phyloP scores from a whole-genome alignment of 2,113 vertebrate genomes.

The Marmota monax region DNA sequence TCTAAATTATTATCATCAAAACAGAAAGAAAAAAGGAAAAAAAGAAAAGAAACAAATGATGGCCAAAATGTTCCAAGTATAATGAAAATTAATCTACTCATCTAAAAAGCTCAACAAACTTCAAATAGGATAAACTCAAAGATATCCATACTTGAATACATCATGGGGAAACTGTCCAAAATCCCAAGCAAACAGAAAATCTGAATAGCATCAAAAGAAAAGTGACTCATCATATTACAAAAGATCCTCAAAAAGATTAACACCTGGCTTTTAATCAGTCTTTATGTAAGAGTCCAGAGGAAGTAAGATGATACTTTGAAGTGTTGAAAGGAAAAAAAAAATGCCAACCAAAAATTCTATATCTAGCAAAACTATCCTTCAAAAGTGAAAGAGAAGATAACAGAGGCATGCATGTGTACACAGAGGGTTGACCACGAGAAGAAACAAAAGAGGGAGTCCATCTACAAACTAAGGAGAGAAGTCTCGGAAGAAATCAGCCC shows the following conservation, averaged over 20 bases:
- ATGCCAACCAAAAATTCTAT: neutral
- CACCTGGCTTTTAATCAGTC: neutral
- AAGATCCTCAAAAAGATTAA: neutral
- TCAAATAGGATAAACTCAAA: neutral
- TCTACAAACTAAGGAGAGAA: neutral
- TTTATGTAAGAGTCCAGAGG: neutral
- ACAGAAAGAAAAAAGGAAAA: no score
- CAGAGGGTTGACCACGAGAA: neutral
- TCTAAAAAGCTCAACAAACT: slow-evolving; percentile 22
- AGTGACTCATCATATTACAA: neutral
- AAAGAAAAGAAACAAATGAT: neutral
- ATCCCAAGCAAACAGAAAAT: neutral
- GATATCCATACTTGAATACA: neutral
- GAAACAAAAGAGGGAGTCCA: neutral
- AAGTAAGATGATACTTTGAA: neutral
- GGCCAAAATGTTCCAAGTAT: no score
- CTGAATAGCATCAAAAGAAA: neutral
- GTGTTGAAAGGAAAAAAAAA: neutral
- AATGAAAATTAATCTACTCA: slow-evolving; percentile 20
- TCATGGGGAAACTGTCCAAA: slow-evolving; percentile 9
- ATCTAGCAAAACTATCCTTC: neutral
- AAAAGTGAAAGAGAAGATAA: neutral
- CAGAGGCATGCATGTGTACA: neutral
- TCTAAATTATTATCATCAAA: no score
- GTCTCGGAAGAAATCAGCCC: neutral